Evolutionary conservation across 2,797 vertebrate genomes (phyloP).

Genomic region (Hypotaenidia okinawae): DNA sequence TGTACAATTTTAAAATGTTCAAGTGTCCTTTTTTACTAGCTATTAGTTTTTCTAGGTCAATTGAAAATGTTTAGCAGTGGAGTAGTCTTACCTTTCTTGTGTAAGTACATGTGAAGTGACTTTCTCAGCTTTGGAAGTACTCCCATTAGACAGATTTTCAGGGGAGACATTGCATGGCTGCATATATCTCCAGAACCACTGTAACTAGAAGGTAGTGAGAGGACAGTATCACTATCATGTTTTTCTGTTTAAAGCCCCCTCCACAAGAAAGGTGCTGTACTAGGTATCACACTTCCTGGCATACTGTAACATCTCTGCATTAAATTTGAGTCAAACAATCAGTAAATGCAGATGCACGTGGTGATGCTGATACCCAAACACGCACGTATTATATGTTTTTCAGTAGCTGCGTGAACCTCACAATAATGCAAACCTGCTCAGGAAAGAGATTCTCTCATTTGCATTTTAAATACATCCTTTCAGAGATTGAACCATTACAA

Average conservation of each 20-base stretch:
- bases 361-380: neutral
- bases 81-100: neutral
- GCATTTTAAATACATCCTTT: neutral
- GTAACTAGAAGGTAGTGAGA: neutral
- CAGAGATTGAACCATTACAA: neutral
- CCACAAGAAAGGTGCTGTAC: neutral
- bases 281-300: neutral
- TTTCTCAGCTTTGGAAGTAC: neutral
- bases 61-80: neutral
- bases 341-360: neutral
- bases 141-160: neutral
- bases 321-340: neutral
- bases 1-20: neutral
- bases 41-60: neutral
- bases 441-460: constrained; percentile 6
- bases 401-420: neutral
- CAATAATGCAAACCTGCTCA: constrained; percentile 12
- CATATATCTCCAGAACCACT: neutral
- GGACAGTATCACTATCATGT: too few relatives aligned
- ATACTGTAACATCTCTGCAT: neutral
- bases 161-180: neutral
- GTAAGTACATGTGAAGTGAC: neutral
- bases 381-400: neutral
- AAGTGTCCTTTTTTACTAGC: neutral
- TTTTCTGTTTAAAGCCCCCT: neutral